A percentile compares a stretch with the other conserved stretches of the same genome.
These are phyloP conservation scores for Chouioia cunea DNA, from an alignment of 2,888 invertebrate genomes.

Conservation along the genomic window DNA sequence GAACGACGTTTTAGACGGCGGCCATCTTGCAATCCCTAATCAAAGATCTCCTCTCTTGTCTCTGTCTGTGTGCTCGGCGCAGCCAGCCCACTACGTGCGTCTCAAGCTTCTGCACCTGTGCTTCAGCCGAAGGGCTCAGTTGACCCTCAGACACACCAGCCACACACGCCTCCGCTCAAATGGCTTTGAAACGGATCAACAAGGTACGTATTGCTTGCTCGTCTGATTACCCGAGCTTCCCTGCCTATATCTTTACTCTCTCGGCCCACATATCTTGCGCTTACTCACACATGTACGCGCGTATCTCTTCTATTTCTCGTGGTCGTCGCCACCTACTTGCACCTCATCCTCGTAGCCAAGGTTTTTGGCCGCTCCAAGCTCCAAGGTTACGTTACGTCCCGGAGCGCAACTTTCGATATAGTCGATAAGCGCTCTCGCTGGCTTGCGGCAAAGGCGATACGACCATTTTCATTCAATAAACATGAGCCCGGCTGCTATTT, in stretches of 20 bases:
- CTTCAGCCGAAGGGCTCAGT: background rate
- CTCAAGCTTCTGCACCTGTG: background rate
- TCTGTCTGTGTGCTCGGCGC: conserved; percentile 72
- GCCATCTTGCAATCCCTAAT: conserved; percentile 90
- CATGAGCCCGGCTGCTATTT: no score
- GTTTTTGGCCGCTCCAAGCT: background rate
- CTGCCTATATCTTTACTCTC: background rate
- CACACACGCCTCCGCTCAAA: conserved; percentile 67
- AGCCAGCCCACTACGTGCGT: conserved; percentile 71
- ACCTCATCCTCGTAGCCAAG: background rate
- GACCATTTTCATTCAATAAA: background rate
- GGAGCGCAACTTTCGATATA: background rate
- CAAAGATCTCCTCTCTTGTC: conserved; percentile 80
- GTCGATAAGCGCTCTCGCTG: background rate
- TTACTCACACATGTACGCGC: background rate
- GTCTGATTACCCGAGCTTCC: conserved; percentile 7
- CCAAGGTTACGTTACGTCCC: background rate
- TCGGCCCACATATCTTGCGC: background rate
- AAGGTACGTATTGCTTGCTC: conserved; percentile 78
- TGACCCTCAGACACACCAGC: conserved; percentile 27
- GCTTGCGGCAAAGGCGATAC: background rate
- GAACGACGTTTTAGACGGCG: conserved; percentile 82
- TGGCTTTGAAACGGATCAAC: conserved; percentile 98
- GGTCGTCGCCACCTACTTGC: background rate
- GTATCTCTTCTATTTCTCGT: background rate